Percentiles rank a stretch among this genome's conserved stretches.
Conservation (phyloP, 2,888 invertebrate genomes). For the Ennomos quercinarius region DNA sequence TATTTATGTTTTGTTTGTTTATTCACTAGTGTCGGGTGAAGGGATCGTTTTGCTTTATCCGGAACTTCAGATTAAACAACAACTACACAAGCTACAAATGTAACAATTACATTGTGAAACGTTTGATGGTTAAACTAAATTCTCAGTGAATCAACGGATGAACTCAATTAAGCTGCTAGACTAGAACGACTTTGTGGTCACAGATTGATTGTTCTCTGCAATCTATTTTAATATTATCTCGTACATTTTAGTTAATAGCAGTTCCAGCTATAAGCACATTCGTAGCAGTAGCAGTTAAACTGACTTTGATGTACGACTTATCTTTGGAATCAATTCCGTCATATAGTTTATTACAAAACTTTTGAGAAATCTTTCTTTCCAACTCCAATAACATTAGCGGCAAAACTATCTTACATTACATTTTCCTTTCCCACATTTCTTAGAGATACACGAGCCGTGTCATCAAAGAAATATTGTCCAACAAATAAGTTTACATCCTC, state of each 20-base stretch:
- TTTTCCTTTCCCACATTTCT: slow-evolving; percentile 29
- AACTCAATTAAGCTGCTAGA: slow-evolving; percentile 36
- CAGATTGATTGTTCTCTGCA: slow-evolving; percentile 35
- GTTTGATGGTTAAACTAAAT: slow-evolving; percentile 26
- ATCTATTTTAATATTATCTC: slow-evolving; percentile 17
- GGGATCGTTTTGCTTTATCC: slow-evolving; percentile 19
- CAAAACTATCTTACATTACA: slow-evolving; percentile 24
- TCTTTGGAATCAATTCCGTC: slow-evolving; percentile 4
- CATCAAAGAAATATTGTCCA: slow-evolving; percentile 39
- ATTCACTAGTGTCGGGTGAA: slow-evolving; percentile 28
- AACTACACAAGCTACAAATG: not conserved
- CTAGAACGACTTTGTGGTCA: slow-evolving; percentile 32
- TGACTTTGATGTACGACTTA: not conserved
- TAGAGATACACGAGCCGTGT: slow-evolving; percentile 37
- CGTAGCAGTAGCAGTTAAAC: not conserved
- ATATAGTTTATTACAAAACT: slow-evolving; percentile 21
- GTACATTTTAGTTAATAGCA: slow-evolving; percentile 12
- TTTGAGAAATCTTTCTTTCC: slow-evolving; percentile 14
- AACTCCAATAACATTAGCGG: slow-evolving; percentile 30
- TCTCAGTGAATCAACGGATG: slow-evolving; percentile 36
- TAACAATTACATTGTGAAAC: slow-evolving; percentile 22
- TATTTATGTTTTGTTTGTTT: slow-evolving; percentile 41
- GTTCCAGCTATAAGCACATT: not conserved
- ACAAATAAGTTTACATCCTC: slow-evolving; percentile 41
- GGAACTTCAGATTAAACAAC: slow-evolving; percentile 9